Base-by-base conservation (phyloP, 2,797 vertebrate species). In the Aselliscus stoliczkanus region DNA sequence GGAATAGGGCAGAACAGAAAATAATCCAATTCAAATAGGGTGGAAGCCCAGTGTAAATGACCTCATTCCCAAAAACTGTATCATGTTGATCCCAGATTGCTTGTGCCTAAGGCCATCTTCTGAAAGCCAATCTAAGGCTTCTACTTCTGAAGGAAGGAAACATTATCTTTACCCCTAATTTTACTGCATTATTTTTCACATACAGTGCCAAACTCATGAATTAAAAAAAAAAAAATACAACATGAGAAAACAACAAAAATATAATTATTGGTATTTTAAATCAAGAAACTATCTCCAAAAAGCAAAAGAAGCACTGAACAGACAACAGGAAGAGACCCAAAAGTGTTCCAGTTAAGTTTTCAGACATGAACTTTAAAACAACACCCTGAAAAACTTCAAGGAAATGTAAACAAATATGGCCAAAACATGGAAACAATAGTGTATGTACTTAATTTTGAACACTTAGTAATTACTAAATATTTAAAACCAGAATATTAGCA, bases 281-380 rank as follows among this genome's bases (percentile, higher is more conserved):
- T 80, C 13, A 93, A 64, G 9, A 37, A 76, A 37, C 70, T 21
- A 34, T 31, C 37, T 86, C 11, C 34, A 42, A 82, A 93, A 70
- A 25, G 0, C 4, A 11, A 89, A 56, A 65, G 27, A 80, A 54
- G 0, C 4, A 34, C 14, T 64, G 4, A 4, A 52, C 23, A 31
- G 47, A 47, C 47, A 47, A 47, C 0, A 72, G 31, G 73, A 72
- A 86, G 29, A 56, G 23, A 50, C 1, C 9, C 13, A 20, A 86
- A 54, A 50, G 5, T 1, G 1, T 54, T 79, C 37, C 5, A 29
- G 3, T 75, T 13, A 3, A 37, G 12, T 37, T 76, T 76, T 72
- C 58, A 76, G 3, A 67, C 14, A 50, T 13, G 3, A 14, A 72
- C 17, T 64, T 91, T 54, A n/a, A 79, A 96, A 37, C 3, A 86